Conservation (phyloP, 2,797 vertebrate genomes). For the Betta splendens region DNA sequence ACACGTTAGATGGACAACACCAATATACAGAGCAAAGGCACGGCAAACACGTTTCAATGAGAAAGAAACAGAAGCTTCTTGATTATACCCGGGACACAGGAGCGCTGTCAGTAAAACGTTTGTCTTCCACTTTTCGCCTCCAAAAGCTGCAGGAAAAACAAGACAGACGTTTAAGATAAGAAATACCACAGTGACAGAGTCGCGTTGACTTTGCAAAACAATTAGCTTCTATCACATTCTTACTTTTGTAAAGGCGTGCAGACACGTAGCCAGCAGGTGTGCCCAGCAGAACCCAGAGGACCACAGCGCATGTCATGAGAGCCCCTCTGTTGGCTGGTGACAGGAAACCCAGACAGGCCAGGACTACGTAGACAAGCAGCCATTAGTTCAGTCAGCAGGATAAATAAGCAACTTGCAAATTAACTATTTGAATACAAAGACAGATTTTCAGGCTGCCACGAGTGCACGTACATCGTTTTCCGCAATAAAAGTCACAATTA, state of each 20-base stretch:
- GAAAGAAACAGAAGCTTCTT: not conserved
- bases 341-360: constrained; percentile 97
- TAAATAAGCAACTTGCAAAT: not conserved
- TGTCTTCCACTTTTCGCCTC: constrained; percentile 92
- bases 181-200: not conserved
- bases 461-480: too few species aligned
- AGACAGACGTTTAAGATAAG: not conserved
- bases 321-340: constrained; percentile 92
- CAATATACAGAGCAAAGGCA: not conserved
- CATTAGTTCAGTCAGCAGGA: constrained; percentile 19
- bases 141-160: constrained; percentile 83
- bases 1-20: not conserved
- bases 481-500: too few species aligned
- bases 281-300: constrained; percentile 91
- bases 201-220: not conserved
- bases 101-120: constrained; percentile 90
- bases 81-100: constrained; percentile 88
- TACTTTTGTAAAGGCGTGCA: constrained; percentile 91
- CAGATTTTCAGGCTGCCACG: not conserved
- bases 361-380: constrained; percentile 78
- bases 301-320: constrained; percentile 90
- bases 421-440: not conserved
- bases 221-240: constrained; percentile 44
- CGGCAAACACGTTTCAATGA: not conserved
- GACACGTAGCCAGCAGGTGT: constrained; percentile 91